A percentile compares a stretch with the other conserved stretches of the same genome.
Conservation (phyloP, 2,888 invertebrate species). For the Embidobia sp. region DNA sequence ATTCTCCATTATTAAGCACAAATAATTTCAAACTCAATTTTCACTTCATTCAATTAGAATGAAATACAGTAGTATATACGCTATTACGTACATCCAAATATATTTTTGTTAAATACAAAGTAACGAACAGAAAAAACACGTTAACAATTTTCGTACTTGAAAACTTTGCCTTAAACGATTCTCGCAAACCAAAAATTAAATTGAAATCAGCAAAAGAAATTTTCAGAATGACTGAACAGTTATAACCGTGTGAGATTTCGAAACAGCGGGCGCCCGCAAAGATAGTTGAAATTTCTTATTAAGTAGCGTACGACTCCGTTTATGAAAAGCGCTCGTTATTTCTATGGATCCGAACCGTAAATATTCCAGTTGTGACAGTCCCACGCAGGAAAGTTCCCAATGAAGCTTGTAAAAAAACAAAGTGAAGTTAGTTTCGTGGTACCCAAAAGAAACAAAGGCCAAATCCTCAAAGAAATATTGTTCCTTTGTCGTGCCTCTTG, state of each 20-base stretch:
- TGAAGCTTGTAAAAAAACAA: slow-evolving; percentile 53
- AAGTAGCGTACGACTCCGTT: slow-evolving; percentile 37
- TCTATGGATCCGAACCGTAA: slow-evolving; percentile 66
- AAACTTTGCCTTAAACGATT: too few species aligned
- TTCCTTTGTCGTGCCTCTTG: slow-evolving; percentile 24
- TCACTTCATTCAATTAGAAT: too few species aligned
- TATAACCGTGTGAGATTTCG: slow-evolving; percentile 2
- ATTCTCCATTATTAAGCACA: too few species aligned
- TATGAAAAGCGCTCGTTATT: slow-evolving; percentile 62
- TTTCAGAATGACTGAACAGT: too few species aligned
- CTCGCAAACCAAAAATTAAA: neutral
- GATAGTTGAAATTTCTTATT: slow-evolving; percentile 44
- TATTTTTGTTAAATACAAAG: too few species aligned
- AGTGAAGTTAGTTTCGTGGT: slow-evolving; percentile 40
- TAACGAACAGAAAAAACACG: too few species aligned
- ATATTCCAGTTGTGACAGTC: slow-evolving; percentile 66
- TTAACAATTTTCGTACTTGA: too few species aligned
- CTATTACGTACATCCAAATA: too few species aligned
- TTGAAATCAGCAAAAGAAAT: slow-evolving; percentile 1
- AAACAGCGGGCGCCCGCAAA: slow-evolving; percentile 5
- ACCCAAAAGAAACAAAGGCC: slow-evolving; percentile 36
- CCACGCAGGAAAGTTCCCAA: slow-evolving; percentile 66
- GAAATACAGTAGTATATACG: too few species aligned
- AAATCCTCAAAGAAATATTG: slow-evolving; percentile 58
- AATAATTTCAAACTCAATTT: too few species aligned